These are phyloP conservation scores for Campoletis raptor DNA, from an alignment of 2,888 invertebrate genomes.

Conservation along the genomic window DNA sequence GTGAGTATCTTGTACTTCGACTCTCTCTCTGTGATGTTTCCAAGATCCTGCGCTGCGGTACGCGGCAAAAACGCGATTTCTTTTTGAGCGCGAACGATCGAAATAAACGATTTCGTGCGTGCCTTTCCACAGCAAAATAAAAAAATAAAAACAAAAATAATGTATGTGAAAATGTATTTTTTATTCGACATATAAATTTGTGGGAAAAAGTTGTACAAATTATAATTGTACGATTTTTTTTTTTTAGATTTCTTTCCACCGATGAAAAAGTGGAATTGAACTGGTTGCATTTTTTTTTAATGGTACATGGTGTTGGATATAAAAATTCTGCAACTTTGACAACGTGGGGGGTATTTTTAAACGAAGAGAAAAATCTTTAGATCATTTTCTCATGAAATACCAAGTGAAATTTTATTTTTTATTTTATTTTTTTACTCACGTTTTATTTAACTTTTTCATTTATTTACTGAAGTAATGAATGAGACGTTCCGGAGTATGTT, in stretches of 20 bases:
- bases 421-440: neutral
- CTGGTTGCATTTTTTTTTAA: neutral
- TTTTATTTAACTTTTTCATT: neutral
- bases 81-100: conserved; percentile 1
- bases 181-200: neutral
- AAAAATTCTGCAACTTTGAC: neutral
- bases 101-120: conserved; percentile 1
- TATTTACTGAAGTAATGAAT: neutral
- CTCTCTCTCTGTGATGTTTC: neutral
- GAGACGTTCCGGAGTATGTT: neutral
- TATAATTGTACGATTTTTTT: neutral
- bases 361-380: neutral
- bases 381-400: neutral
- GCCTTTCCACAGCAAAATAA: neutral
- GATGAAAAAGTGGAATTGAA: neutral
- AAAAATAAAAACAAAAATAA: neutral
- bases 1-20: conserved; percentile 6
- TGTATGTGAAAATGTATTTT: neutral
- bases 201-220: neutral
- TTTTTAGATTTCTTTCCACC: neutral
- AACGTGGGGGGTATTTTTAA: neutral
- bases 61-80: conserved; percentile 26
- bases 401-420: neutral
- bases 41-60: neutral
- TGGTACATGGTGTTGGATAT: neutral